Percentiles rank a stretch among this genome's conserved stretches.
These are phyloP conservation scores for Itoplectis maculator DNA, from an alignment of 2,888 invertebrate genomes.

Conservation along the genomic window DNA sequence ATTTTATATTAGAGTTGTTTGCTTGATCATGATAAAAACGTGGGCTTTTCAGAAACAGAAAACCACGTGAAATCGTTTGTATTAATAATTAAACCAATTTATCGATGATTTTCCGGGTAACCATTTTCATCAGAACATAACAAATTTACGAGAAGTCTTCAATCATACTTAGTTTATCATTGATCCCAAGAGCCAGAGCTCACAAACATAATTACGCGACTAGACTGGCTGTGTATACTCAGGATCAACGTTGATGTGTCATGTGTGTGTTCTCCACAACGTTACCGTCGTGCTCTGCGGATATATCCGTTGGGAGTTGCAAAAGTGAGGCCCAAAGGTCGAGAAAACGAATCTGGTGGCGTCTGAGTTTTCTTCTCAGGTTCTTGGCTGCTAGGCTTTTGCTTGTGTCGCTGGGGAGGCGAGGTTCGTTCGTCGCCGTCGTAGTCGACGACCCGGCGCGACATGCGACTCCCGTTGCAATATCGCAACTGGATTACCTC, in stretches of 20 bases:
- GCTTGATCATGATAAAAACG: too few species aligned
- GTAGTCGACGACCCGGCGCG: conserved; percentile 70
- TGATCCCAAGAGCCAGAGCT: conserved; percentile 44
- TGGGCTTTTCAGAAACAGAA: conserved; percentile 1
- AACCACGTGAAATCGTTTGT: neutral
- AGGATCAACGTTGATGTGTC: conserved; percentile 29
- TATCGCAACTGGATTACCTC: conserved; percentile 76
- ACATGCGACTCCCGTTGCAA: conserved; percentile 74
- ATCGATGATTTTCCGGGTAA: conserved; percentile 10
- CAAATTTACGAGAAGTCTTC: conserved; percentile 35
- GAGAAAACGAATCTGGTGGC: conserved; percentile 54
- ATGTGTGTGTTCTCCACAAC: conserved; percentile 34
- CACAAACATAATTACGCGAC: conserved; percentile 51
- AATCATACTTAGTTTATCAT: conserved; percentile 23
- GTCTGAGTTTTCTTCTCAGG: conserved; percentile 34
- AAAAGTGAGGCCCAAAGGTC: conserved; percentile 50
- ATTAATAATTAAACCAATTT: neutral
- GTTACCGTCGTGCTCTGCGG: conserved; percentile 2
- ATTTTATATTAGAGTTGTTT: too few species aligned
- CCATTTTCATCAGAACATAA: conserved; percentile 28
- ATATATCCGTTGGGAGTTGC: conserved; percentile 25
- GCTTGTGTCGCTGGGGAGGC: conserved; percentile 24
- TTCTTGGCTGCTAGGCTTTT: conserved; percentile 28
- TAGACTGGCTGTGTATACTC: conserved; percentile 20
- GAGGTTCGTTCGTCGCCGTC: conserved; percentile 18